Base-by-base conservation (phyloP, 2,113 vertebrate genomes). In the Leptosomus discolor region DNA sequence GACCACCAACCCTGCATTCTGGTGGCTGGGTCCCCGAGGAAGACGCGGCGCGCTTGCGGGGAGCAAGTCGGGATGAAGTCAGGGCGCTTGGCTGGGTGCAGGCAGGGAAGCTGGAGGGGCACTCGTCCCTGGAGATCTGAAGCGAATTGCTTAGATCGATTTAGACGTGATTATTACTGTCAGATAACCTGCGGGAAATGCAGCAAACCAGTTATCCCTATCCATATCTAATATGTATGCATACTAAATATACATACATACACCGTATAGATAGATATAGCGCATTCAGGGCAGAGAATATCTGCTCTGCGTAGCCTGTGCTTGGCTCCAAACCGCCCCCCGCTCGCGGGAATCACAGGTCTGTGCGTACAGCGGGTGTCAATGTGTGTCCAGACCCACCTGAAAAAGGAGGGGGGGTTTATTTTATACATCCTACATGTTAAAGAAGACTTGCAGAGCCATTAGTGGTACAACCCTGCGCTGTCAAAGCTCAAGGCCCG, bases 81-180 rank as follows among this genome's bases (percentile, higher is more conserved):
- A 2, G 13, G 5, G n/a, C 0, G 0, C 50, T 56, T n/a, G 54
- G 39, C 34, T 3, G 15, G 15, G n/a, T 60, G 36, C 43, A 46
- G 63, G 24, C 46, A 83, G 75, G n/a, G 68, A 70, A n/a, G 32
- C n/a, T n/a, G 21, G 65, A 79, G 48, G n/a, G 37, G 12, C 18
- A 58, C 15, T 91, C 22, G n/a, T 3, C 50, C 37, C 30, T 6
- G 3, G 50, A 65, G 54, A 57, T 20, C 15, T 15, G 41, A 74
- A 80, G 17, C 10, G 48, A 73, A 65, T 57, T 11, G 8, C 34
- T 80, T 48, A 36, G 73, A 91, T 11, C 24, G 8, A 13, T 36
- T 48, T 34, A 32, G 54, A 26, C 2, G 2, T 46, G 48, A 43
- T 71, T 23, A 27, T 30, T 39, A 58, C 0, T 2, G 23, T 4